phyloP scores from a whole-genome alignment of 2,113 vertebrate species.

The Melanotaenia duboulayi region DNA sequence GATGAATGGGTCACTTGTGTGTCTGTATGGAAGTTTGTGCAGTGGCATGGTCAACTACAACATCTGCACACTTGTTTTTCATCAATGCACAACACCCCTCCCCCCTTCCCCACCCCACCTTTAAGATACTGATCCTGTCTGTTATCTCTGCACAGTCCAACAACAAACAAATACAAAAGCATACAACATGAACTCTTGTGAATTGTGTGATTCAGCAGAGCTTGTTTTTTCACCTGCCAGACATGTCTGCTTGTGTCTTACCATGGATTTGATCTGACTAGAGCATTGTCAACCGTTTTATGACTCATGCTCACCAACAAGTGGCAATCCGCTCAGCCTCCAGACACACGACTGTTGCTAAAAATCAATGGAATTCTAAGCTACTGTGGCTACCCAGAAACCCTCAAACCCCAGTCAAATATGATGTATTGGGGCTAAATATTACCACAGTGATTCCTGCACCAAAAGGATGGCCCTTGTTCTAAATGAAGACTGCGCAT shows the following conservation, averaged over 20 bases:
- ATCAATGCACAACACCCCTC: slow-evolving; percentile 64
- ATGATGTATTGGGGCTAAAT: slow-evolving; percentile 56
- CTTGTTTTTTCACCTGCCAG: slow-evolving; percentile 61
- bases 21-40: slow-evolving; percentile 29
- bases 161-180: slow-evolving; percentile 6
- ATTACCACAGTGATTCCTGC: slow-evolving; percentile 44
- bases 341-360: slow-evolving; percentile 71
- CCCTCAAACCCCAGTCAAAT: slow-evolving; percentile 53
- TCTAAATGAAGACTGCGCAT: slow-evolving; percentile 49
- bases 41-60: slow-evolving; percentile 47
- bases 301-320: slow-evolving; percentile 66
- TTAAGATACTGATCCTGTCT: slow-evolving; percentile 33
- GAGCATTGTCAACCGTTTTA: slow-evolving; percentile 33
- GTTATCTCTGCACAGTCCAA: neutral
- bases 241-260: slow-evolving; percentile 18
- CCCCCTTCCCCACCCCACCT: neutral
- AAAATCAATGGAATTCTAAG: slow-evolving; percentile 59
- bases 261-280: slow-evolving; percentile 27
- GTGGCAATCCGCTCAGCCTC: slow-evolving; percentile 46
- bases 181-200: neutral
- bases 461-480: slow-evolving; percentile 23
- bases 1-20: slow-evolving; percentile 77
- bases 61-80: slow-evolving; percentile 55
- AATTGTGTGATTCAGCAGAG: slow-evolving; percentile 32
- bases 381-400: slow-evolving; percentile 66